phyloP scores from a whole-genome alignment of 2,113 vertebrate genomes.

The Vulpes vulpes region DNA sequence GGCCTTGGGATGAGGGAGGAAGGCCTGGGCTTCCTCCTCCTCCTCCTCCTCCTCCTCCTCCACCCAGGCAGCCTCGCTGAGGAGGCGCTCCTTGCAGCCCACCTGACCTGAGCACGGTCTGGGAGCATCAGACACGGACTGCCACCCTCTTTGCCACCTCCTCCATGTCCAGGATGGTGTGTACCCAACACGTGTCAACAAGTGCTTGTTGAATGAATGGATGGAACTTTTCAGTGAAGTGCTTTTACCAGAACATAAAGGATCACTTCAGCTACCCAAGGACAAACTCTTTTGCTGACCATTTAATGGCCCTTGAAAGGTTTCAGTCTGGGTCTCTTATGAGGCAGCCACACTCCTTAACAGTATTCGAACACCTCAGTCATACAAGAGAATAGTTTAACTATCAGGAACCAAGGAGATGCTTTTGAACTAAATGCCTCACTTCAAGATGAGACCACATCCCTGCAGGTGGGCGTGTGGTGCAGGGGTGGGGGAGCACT shows the following conservation, averaged over 20 bases:
- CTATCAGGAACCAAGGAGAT: background rate
- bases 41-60: background rate
- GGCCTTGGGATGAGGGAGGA: rapidly evolving
- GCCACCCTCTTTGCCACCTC: background rate
- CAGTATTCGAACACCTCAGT: background rate
- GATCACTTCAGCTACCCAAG: background rate
- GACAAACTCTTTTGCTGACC: background rate
- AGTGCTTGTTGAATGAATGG: background rate
- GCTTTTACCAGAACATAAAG: background rate
- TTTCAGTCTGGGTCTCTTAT: background rate
- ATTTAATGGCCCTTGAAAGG: background rate
- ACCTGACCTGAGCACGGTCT: background rate
- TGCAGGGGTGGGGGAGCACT: too few relatives aligned
- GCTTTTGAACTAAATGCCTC: background rate
- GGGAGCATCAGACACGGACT: background rate
- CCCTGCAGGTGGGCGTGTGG: rapidly evolving
- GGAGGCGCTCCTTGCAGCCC: background rate
- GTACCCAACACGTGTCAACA: rapidly evolving
- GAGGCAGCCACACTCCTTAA: background rate
- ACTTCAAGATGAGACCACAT: background rate
- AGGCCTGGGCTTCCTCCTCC: rapidly evolving
- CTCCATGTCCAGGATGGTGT: rapidly evolving
- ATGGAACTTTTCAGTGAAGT: background rate
- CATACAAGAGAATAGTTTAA: background rate
- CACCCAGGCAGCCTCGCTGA: background rate